phyloP scores from a whole-genome alignment of 2,888 invertebrate genomes.

The Trissonchulus latispiculum region DNA sequence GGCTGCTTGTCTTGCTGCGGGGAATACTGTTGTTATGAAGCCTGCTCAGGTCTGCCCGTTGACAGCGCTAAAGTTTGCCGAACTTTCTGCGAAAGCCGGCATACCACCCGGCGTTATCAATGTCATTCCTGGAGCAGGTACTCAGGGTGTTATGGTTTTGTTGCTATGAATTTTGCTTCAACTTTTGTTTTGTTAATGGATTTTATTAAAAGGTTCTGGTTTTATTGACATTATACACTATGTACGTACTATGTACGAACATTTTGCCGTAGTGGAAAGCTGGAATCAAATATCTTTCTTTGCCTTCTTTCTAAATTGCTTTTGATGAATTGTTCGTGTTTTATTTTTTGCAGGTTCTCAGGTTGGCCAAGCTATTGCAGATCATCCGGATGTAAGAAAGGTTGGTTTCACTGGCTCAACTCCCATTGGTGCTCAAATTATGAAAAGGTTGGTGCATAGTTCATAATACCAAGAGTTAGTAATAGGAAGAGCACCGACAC shows the following conservation, averaged over 20 bases:
- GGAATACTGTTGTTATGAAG: slow-evolving; percentile 89
- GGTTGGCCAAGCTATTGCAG: slow-evolving; percentile 72
- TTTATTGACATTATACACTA: no score
- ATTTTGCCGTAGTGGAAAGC: no score
- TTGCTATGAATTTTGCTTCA: background rate
- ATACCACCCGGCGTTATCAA: slow-evolving; percentile 90
- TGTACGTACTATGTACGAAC: no score
- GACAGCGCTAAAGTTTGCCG: slow-evolving; percentile 88
- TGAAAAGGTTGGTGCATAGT: no score
- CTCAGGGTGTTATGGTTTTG: no score
- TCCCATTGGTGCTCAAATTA: slow-evolving; percentile 75
- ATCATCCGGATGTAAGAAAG: slow-evolving; percentile 73
- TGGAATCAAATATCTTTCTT: no score
- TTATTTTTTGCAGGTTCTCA: slow-evolving; percentile 13
- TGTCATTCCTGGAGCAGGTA: slow-evolving; percentile 70
- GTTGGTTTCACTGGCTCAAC: slow-evolving; percentile 95
- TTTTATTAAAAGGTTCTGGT: no score
- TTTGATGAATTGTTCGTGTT: no score
- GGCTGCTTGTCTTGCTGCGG: slow-evolving; percentile 91
- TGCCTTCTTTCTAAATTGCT: no score
- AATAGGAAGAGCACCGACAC: no score
- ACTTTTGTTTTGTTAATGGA: background rate
- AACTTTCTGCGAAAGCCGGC: slow-evolving; percentile 75
- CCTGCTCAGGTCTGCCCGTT: slow-evolving; percentile 78
- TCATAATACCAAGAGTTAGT: no score